A percentile compares a stretch with the other conserved stretches of the same genome.
Conservation (phyloP, 2,888 invertebrate species). For the Mesopsocus fuscifrons region DNA sequence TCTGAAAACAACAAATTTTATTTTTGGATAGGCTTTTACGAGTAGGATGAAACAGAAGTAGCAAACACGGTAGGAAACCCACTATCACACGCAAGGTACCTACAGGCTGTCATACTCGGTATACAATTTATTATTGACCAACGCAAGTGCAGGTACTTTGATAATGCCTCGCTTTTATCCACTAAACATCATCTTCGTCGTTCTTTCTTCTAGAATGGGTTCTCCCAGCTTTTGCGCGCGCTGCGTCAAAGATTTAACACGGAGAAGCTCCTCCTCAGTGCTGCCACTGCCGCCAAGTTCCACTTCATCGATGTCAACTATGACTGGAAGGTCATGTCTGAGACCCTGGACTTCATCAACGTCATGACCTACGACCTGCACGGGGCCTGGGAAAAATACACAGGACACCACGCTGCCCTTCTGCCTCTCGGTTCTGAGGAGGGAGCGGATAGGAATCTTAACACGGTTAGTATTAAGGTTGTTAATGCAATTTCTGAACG, state of each 20-base stretch:
- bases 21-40: too few species aligned
- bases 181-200: too few species aligned
- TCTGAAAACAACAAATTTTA: too few species aligned
- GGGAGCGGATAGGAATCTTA: constrained; percentile 21
- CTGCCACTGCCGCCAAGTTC: constrained; percentile 35
- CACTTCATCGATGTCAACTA: constrained; percentile 32
- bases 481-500: too few species aligned
- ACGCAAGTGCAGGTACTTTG: too few species aligned
- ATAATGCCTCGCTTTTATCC: too few species aligned
- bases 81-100: too few species aligned
- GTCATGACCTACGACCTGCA: constrained; percentile 59
- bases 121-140: too few species aligned
- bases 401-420: constrained; percentile 49
- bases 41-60: too few species aligned
- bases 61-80: too few species aligned
- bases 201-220: background rate
- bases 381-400: constrained; percentile 41
- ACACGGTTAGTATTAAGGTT: constrained; percentile 18
- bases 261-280: constrained; percentile 28
- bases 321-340: constrained; percentile 18
- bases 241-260: background rate
- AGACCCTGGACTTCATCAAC: constrained; percentile 42
- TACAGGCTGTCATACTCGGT: too few species aligned
- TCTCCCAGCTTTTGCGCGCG: background rate
- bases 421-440: constrained; percentile 21